phyloP scores from a whole-genome alignment of 2,113 vertebrate species.

The Anolis carolinensis region DNA sequence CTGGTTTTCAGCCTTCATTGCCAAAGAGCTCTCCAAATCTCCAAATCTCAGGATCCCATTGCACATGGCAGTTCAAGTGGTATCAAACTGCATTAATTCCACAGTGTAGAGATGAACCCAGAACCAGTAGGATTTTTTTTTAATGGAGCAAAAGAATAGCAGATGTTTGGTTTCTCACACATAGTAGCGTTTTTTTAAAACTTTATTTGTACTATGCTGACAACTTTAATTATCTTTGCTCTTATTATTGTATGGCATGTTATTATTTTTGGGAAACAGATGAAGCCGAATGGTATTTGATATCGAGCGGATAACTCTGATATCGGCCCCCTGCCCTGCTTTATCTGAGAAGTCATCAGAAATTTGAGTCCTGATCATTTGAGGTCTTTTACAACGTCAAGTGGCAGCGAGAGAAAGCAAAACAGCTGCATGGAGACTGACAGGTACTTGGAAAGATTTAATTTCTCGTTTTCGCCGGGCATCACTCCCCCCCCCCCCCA shows the following conservation, averaged over 20 bases:
- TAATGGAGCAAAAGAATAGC: too few relatives aligned
- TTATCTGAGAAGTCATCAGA: slow-evolving; percentile 41
- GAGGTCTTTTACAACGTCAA: slow-evolving; percentile 1
- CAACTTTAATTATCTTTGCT: neutral
- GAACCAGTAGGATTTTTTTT: too few relatives aligned
- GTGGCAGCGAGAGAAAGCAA: neutral
- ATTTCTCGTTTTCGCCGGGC: neutral
- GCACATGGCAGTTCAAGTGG: too few relatives aligned
- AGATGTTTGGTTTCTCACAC: neutral
- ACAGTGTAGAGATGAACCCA: too few relatives aligned
- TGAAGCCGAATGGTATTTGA: neutral
- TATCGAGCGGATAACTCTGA: neutral
- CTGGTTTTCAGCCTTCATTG: too few relatives aligned
- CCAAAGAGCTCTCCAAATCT: too few relatives aligned
- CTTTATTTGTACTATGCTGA: neutral
- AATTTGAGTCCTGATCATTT: slow-evolving; percentile 29
- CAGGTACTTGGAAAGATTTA: neutral
- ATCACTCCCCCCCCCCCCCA: neutral
- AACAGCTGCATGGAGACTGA: neutral
- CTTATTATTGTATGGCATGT: slow-evolving; percentile 42
- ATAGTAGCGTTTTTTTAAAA: too few relatives aligned
- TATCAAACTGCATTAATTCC: too few relatives aligned
- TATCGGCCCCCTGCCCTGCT: slow-evolving; percentile 14
- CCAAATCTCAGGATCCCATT: too few relatives aligned
- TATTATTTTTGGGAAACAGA: neutral